Evolutionary conservation across 2,888 invertebrate genomes (phyloP).

Genomic region (Drosophila tripunctata): DNA sequence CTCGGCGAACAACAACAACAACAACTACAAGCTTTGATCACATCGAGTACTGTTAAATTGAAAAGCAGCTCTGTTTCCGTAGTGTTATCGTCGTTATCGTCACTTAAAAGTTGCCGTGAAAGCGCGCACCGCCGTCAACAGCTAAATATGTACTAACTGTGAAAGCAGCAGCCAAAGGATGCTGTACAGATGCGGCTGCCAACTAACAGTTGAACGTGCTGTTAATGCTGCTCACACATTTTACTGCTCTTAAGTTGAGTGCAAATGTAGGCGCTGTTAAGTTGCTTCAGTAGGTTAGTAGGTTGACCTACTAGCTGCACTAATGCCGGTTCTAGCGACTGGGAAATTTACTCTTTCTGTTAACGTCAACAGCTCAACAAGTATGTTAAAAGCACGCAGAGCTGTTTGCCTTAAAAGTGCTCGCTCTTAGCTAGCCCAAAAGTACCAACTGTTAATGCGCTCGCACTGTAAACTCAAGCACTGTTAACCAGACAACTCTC

Average conservation of each 20-base stretch:
- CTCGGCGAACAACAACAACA: too few species aligned
- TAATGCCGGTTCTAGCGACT: conserved; percentile 43
- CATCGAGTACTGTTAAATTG: conserved; percentile 33
- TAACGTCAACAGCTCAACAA: conserved; percentile 38
- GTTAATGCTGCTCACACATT: conserved; percentile 10
- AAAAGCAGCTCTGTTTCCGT: background rate
- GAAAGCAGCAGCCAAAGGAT: conserved; percentile 43
- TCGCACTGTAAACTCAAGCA: too few species aligned
- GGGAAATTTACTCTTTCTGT: conserved; percentile 68
- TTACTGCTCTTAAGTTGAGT: conserved; percentile 42
- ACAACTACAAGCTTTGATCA: conserved; percentile 29
- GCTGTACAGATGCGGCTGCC: conserved; percentile 50
- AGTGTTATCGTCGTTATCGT: conserved; percentile 8
- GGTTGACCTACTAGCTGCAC: conserved; percentile 52
- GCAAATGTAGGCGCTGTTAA: conserved; percentile 27
- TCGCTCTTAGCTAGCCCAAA: conserved; percentile 23
- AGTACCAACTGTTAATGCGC: background rate
- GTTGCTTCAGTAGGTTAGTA: conserved; percentile 67
- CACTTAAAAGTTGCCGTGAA: conserved; percentile 38
- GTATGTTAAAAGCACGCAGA: background rate
- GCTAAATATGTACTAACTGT: conserved; percentile 72
- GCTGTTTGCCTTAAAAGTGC: conserved; percentile 16
- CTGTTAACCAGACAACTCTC: background rate
- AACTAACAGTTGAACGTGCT: conserved; percentile 18
- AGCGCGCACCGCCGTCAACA: conserved; percentile 71